These are phyloP conservation scores for Strigamia transsilvanica DNA, from an alignment of 2,888 invertebrate species.

Conservation along the genomic window DNA sequence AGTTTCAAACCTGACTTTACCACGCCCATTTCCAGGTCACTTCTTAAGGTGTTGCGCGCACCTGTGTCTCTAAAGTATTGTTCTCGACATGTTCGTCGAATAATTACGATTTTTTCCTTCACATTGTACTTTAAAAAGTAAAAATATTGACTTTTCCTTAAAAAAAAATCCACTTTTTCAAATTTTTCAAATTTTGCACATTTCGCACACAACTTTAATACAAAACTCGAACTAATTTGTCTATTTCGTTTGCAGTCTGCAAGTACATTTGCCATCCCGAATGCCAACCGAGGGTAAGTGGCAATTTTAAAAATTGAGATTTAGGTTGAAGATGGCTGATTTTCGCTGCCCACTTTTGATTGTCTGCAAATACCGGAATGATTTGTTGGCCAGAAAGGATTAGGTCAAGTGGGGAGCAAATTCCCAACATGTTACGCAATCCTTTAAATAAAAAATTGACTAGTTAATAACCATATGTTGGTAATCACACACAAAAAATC, in stretches of 20 bases:
- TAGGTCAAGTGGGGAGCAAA: constrained; percentile 48
- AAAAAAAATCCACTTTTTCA: not conserved
- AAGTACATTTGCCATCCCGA: constrained; percentile 32
- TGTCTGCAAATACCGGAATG: constrained; percentile 39
- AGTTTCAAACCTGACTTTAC: constrained; percentile 42
- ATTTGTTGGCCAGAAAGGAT: constrained; percentile 31
- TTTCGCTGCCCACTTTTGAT: constrained; percentile 21
- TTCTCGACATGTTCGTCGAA: constrained; percentile 10
- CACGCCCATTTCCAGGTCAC: constrained; percentile 44
- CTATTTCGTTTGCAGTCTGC: constrained; percentile 12
- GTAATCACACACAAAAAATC: too few relatives aligned
- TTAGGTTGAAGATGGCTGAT: constrained; percentile 37
- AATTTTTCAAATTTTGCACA: not conserved
- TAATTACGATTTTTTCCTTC: not conserved
- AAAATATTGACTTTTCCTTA: not conserved
- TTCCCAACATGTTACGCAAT: constrained; percentile 33
- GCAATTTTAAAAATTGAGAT: constrained; percentile 31
- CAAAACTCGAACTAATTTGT: not conserved
- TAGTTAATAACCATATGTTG: not conserved
- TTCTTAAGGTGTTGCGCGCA: constrained; percentile 46
- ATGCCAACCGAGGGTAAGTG: constrained; percentile 46
- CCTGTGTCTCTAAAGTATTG: constrained; percentile 42
- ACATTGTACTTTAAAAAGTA: not conserved
- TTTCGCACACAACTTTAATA: not conserved
- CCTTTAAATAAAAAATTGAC: not conserved